phyloP scores from a whole-genome alignment of 2,888 invertebrate species.

The Sipha maydis region DNA sequence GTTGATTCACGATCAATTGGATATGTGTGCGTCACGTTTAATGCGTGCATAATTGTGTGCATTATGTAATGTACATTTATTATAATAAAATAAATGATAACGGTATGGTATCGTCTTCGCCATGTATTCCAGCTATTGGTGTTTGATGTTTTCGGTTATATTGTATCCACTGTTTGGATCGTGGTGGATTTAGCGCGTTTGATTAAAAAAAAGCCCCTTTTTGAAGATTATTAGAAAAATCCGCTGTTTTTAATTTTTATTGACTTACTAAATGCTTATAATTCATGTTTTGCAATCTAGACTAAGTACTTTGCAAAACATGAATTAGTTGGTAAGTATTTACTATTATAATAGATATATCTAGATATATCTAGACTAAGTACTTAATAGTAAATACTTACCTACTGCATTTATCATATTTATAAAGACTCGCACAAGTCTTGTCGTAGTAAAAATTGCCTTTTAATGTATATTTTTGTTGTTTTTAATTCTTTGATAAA shows the following conservation, averaged over 20 bases:
- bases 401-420: background rate
- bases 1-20: background rate
- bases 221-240: background rate
- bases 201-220: conserved; percentile 17
- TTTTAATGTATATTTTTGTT: background rate
- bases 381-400: conserved; percentile 1
- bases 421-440: background rate
- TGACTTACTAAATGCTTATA: background rate
- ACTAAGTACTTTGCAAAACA: no score
- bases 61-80: background rate
- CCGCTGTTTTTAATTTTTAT: conserved; percentile 36
- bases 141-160: background rate
- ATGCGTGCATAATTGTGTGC: background rate
- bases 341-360: no score
- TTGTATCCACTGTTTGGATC: background rate
- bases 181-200: background rate
- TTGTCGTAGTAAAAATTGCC: background rate
- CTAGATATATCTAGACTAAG: no score
- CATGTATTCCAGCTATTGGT: background rate
- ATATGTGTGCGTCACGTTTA: background rate
- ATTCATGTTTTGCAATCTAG: no score
- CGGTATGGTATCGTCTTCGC: background rate
- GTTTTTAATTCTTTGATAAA: background rate
- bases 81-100: background rate
- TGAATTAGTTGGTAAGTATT: no score